Conservation (phyloP, 2,888 invertebrate genomes). For the Allolobophora icterica region DNA sequence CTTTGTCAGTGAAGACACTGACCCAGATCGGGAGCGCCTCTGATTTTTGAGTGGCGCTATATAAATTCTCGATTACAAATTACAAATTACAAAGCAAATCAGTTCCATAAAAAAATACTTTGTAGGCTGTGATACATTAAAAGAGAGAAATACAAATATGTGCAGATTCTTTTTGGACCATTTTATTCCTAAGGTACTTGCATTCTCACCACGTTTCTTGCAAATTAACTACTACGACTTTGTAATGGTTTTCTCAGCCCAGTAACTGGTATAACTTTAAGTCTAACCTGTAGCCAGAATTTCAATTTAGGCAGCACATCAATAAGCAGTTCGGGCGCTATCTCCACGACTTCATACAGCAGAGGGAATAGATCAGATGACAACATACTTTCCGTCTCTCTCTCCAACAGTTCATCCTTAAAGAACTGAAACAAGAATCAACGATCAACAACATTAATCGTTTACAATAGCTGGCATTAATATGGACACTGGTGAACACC, state of each 20-base stretch:
- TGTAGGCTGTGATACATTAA: too few relatives aligned
- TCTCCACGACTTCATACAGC: not conserved
- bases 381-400: not conserved
- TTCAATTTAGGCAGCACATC: conserved; percentile 21
- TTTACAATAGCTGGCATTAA: not conserved
- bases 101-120: not conserved
- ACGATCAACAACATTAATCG: not conserved
- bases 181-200: too few relatives aligned
- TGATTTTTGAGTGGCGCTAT: too few relatives aligned
- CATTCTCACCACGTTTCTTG: too few relatives aligned
- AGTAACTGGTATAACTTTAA: not conserved
- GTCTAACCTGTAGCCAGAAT: not conserved
- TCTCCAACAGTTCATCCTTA: not conserved
- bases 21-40: too few relatives aligned
- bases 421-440: conserved; percentile 23
- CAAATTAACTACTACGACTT: too few relatives aligned
- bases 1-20: too few relatives aligned
- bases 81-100: too few relatives aligned
- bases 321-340: not conserved
- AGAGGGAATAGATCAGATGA: not conserved
- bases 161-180: too few relatives aligned
- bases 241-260: too few relatives aligned
- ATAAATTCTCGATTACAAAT: too few relatives aligned
- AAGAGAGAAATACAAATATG: too few relatives aligned
- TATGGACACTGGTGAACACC: not conserved